Evolutionary conservation across 2,113 vertebrate genomes (phyloP).

Genomic region (Macrotus californicus): DNA sequence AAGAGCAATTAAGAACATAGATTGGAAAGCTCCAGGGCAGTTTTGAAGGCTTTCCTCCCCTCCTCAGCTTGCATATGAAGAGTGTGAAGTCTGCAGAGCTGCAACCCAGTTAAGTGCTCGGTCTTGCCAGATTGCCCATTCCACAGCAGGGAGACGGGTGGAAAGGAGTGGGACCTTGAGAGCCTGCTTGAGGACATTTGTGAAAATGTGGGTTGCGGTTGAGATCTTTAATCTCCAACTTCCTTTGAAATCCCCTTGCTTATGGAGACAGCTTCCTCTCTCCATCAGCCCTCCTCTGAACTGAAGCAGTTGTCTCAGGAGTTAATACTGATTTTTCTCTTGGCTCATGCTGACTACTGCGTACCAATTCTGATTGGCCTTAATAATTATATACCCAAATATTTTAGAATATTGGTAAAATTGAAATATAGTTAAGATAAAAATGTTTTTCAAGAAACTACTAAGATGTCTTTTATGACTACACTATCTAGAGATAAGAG

Average conservation of each 20-base stretch:
- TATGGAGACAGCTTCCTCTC: neutral
- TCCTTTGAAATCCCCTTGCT: neutral
- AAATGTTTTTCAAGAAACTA: neutral
- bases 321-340: neutral
- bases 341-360: neutral
- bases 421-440: neutral
- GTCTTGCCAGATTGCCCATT: neutral
- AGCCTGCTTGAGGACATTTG: neutral
- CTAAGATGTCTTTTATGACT: neutral
- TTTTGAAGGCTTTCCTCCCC: neutral
- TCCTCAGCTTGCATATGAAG: neutral
- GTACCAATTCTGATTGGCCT: neutral
- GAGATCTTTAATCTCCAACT: neutral
- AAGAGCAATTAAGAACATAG: neutral
- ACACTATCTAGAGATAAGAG: neutral
- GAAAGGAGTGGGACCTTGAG: neutral
- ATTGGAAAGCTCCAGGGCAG: neutral
- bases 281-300: neutral
- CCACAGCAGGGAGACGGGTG: neutral
- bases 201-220: neutral
- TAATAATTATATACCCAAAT: neutral
- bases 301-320: neutral
- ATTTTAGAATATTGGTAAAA: neutral
- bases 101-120: neutral
- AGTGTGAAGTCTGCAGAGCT: neutral